These are phyloP conservation scores for Parnassius smintheus DNA, from an alignment of 2,888 invertebrate genomes.

Conservation along the genomic window DNA sequence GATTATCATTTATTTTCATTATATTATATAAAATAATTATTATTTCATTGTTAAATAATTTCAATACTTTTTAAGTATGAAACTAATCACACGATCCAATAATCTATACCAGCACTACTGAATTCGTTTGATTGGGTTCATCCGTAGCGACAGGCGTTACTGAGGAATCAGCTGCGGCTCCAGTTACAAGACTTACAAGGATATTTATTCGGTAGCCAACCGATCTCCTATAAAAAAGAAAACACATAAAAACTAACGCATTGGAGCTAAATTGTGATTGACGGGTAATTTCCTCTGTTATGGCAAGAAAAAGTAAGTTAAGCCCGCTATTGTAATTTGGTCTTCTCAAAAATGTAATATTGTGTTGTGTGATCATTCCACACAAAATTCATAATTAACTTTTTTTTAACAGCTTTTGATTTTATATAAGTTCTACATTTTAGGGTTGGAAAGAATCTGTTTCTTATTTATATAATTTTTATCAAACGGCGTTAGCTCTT, in stretches of 20 bases:
- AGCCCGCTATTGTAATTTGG: slow-evolving; percentile 28
- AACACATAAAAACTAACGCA: slow-evolving; percentile 40
- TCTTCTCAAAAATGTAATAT: slow-evolving; percentile 32
- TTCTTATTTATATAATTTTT: too few relatives aligned
- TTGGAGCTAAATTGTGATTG: slow-evolving; percentile 48
- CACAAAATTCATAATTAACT: slow-evolving; percentile 11
- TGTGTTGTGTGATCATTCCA: slow-evolving; percentile 20
- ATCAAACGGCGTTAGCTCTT: too few relatives aligned
- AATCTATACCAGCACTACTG: slow-evolving; percentile 36
- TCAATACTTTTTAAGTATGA: not conserved
- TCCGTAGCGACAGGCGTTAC: slow-evolving; percentile 41
- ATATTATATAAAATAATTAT: not conserved
- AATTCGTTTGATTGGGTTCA: slow-evolving; percentile 40
- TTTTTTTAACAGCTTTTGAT: slow-evolving; percentile 1
- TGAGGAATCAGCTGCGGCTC: slow-evolving; percentile 41
- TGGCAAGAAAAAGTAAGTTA: slow-evolving; percentile 22
- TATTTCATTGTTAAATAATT: not conserved
- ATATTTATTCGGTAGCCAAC: slow-evolving; percentile 55
- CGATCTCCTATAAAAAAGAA: slow-evolving; percentile 47
- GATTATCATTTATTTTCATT: not conserved
- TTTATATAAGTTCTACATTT: too few relatives aligned
- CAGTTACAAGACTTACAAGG: slow-evolving; percentile 46
- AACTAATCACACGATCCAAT: slow-evolving; percentile 33
- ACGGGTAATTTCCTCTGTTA: slow-evolving; percentile 39
- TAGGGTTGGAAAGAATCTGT: too few relatives aligned